Conservation (phyloP, 1,140 invertebrate genomes). For the Calliphora vicina region DNA sequence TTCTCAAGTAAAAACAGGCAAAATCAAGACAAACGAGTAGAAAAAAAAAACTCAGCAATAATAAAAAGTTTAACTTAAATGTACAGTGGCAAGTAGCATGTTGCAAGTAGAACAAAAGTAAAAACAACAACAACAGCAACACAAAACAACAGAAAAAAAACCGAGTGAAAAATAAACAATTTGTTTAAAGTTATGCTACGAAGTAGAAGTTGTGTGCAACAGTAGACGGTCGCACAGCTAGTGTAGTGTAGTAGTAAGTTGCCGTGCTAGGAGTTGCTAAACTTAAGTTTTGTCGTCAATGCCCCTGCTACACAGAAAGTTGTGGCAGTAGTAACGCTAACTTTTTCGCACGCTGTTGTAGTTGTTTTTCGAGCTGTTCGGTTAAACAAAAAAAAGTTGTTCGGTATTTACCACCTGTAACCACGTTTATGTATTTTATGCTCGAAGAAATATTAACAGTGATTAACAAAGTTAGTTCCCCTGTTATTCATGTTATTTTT, state of each 20-base stretch:
- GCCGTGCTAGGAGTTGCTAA: neutral
- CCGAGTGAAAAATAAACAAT: neutral
- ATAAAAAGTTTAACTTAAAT: neutral
- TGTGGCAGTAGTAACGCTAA: neutral
- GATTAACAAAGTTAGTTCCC: slow-evolving; percentile 22
- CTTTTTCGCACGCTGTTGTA: neutral
- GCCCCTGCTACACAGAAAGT: neutral
- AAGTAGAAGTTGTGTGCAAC: neutral
- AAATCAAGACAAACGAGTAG: neutral
- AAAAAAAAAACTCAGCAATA: neutral
- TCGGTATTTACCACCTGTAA: slow-evolving; percentile 28
- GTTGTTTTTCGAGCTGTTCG: neutral
- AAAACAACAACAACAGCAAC: too few species aligned
- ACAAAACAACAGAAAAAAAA: too few species aligned
- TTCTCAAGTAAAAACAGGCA: neutral
- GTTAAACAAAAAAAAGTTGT: neutral
- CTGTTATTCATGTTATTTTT: neutral
- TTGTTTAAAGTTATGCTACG: slow-evolving; percentile 16
- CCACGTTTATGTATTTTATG: slow-evolving; percentile 26
- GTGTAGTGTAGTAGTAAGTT: too few species aligned
- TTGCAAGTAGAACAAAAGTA: neutral
- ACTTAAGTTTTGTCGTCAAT: neutral
- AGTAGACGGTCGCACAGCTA: too few species aligned
- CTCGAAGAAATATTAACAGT: slow-evolving; percentile 25
- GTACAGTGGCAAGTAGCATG: neutral